Conservation (phyloP, 1,140 invertebrate genomes). For the Helicoverpa armigera region DNA sequence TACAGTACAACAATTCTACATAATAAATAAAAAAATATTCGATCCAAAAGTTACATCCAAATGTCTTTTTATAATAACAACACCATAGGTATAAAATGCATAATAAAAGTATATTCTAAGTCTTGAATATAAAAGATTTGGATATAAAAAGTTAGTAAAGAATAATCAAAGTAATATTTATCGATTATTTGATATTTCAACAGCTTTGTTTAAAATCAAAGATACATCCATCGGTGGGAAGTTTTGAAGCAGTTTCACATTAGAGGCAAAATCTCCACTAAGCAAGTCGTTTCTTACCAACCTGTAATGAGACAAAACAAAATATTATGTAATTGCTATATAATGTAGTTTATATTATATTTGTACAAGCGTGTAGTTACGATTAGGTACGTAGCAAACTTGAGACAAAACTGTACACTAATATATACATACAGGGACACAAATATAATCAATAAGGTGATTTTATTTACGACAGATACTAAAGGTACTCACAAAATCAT, state of each 20-base stretch:
- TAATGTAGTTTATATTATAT: no score
- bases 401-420: no score
- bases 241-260: constrained; percentile 94
- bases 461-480: not conserved
- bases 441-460: not conserved
- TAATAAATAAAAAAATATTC: constrained; percentile 28
- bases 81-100: constrained; percentile 34
- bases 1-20: constrained; percentile 18
- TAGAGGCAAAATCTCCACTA: constrained; percentile 95
- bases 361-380: no score
- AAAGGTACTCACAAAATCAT: constrained; percentile 96
- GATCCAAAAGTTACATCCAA: constrained; percentile 43
- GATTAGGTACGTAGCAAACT: no score
- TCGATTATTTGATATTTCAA: constrained; percentile 56
- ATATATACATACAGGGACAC: not conserved
- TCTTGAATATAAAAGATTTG: not conserved
- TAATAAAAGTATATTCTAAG: constrained; percentile 25
- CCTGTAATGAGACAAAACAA: constrained; percentile 83
- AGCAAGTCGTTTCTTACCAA: constrained; percentile 94
- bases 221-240: constrained; percentile 82
- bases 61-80: constrained; percentile 33
- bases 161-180: constrained; percentile 22
- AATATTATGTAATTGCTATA: not conserved
- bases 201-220: constrained; percentile 76
- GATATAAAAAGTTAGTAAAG: constrained; percentile 22